phyloP scores from a whole-genome alignment of 1,140 invertebrate genomes.

The Aphelinus atriplicis region DNA sequence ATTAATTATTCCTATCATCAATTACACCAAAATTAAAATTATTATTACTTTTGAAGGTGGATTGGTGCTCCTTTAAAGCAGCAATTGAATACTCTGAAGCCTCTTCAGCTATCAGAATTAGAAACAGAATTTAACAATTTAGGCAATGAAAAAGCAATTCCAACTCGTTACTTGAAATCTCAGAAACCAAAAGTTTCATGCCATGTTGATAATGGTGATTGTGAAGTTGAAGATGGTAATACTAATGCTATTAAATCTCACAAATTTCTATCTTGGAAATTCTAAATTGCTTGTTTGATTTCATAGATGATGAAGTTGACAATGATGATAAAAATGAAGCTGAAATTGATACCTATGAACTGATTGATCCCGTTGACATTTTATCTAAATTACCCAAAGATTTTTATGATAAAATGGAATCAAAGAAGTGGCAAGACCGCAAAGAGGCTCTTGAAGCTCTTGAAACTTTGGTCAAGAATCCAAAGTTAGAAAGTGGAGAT shows the following conservation, averaged over 20 bases:
- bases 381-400: slow-evolving; percentile 92
- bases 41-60: slow-evolving; percentile 71
- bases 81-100: slow-evolving; percentile 86
- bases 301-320: slow-evolving; percentile 68
- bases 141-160: slow-evolving; percentile 75
- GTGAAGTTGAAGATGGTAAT: slow-evolving; percentile 63
- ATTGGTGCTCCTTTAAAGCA: slow-evolving; percentile 87
- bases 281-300: not conserved
- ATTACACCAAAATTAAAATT: slow-evolving; percentile 18
- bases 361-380: slow-evolving; percentile 92
- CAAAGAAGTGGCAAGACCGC: slow-evolving; percentile 97
- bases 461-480: slow-evolving; percentile 82
- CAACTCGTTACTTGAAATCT: slow-evolving; percentile 85
- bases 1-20: not conserved
- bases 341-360: slow-evolving; percentile 90
- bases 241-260: slow-evolving; percentile 43
- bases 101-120: slow-evolving; percentile 88
- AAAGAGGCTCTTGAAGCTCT: slow-evolving; percentile 89
- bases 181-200: slow-evolving; percentile 82
- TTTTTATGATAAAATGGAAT: slow-evolving; percentile 94
- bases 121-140: slow-evolving; percentile 85
- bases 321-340: slow-evolving; percentile 70
- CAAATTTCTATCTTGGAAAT: not conserved
- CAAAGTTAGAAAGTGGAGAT: slow-evolving; percentile 90
- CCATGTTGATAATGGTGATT: slow-evolving; percentile 68